Evolutionary conservation across 2,113 vertebrate genomes (phyloP), one percentile per base, ranked within the genome.

Genomic region (Onychostoma macrolepis): DNA sequence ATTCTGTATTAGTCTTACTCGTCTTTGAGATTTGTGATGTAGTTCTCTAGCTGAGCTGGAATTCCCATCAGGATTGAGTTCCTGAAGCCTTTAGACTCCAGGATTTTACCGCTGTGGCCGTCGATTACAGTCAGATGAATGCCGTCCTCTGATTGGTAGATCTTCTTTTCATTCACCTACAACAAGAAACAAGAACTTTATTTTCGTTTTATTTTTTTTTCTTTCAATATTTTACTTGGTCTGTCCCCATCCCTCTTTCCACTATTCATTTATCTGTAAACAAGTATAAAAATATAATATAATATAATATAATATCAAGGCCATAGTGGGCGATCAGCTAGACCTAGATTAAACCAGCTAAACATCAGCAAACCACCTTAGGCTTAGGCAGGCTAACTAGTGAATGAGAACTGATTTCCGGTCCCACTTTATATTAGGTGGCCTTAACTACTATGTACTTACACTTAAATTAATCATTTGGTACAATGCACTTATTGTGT

Each of bases 21-120:
- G 13, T 98, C 93, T 21, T 91, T 96, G 84, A 98, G 92, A 88
- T 93, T 94, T 13, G 89, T 94, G 88, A 99, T 85, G 0, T 96
- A 98, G 86, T 94, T 96, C 90, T 96, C 94, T 50, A 99, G 92
- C 91, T 99, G 97, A 72, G 96, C 93, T 1, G 98, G 97, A 19
- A 98, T 95, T 67, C 97, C 97, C 93, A 96, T 97, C 0, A 99
- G 94, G 26, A 98, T 91, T 9, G 95, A 74, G 45, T 94, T 97
- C 89, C 93, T 95, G 94, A 99, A 99, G 56, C 90, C 90, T 21
- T 88, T 92, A 65, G 87, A 96, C 58, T 96, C 95, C 28, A 97
- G 90, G 85, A 98, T 88, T n/a, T 93, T 96, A 28, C 98, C 98
- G 0, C 90, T 91, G 38, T 93, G 90, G 0, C 97, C 97, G 0